Evolutionary conservation across 1,140 invertebrate species (phyloP), one percentile per base, ranked within the genome.

Genomic region (Acromyrmex heyeri): DNA sequence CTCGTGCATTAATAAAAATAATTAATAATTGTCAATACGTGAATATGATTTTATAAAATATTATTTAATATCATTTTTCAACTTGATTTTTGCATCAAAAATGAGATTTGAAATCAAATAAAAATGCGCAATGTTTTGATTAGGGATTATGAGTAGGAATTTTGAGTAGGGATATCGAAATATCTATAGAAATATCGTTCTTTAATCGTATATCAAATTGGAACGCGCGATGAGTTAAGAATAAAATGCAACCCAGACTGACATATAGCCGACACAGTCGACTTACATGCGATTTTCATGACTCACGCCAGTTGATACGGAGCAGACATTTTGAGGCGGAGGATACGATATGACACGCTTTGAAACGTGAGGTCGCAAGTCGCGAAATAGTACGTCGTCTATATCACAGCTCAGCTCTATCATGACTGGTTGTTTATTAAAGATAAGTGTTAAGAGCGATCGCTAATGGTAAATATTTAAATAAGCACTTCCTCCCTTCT

Each of bases 401-500:
- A 55, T 30, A 69, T 44, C 30, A 27, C 21, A 61, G 30, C 12
- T 12, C 24, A 34, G 7, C 18, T 44, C 21, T 44, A 72, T 82
- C 77, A 38, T 14, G 48, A 81, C 21, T 59, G 34, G 27, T 61
- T 55, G 24, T 73, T 82, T 73, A 75, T 73, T 61, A 69, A 44
- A 73, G 24, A 3, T 48, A 61, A 86, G 77, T 82, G 65, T 86
- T 65, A 72, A 79, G 30, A 86, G 38, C 64, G 18, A 86, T 86
- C 55, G 24, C 55, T 81, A 70, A 81, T 73, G 65, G 65, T 88
- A 90, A 90, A 90, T 90, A 90, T 90, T 90, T 88, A 90, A 90
- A 88, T 90, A 87, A 86, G 72, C 83, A 73, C 67, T 21, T 62
- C 53, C 62, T 18, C n/a, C 64, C 12, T n/a, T 21, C 70, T 57